Conservation (phyloP, 2,113 vertebrate species). For the Otolemur garnettii region DNA sequence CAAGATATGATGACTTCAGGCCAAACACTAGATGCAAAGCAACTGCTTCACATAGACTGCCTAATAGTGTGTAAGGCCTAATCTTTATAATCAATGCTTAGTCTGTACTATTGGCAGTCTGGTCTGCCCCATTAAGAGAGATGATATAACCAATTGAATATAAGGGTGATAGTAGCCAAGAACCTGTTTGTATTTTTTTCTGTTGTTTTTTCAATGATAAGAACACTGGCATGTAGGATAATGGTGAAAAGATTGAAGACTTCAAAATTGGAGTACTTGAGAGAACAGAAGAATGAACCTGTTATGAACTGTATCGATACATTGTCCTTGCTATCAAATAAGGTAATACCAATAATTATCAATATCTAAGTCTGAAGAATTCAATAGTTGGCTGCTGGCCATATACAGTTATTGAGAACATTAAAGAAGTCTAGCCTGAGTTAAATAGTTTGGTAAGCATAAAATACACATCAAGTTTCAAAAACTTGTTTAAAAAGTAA, state of each 20-base stretch:
- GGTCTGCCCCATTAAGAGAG: not conserved
- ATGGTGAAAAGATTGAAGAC: not conserved
- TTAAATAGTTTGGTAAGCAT: not conserved
- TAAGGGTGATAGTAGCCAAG: not conserved
- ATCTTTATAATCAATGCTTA: not conserved
- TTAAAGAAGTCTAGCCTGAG: not conserved
- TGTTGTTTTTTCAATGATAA: not conserved
- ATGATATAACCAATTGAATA: not conserved
- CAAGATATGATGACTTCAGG: not conserved
- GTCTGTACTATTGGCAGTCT: not conserved
- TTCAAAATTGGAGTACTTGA: not conserved
- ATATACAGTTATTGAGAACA: not conserved
- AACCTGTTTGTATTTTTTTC: not conserved
- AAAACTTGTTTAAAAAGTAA: not conserved
- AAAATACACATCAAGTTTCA: not conserved
- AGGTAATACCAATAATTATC: not conserved
- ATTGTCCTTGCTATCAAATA: not conserved
- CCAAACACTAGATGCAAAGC: not conserved
- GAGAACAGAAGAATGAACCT: not conserved
- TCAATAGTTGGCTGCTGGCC: not conserved
- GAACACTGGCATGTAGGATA: not conserved
- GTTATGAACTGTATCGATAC: not conserved
- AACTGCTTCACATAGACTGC: not conserved
- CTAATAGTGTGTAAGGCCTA: not conserved
- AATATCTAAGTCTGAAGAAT: not conserved